Conservation (phyloP, 2,888 invertebrate genomes). For the Tenthredo scrophulariae region DNA sequence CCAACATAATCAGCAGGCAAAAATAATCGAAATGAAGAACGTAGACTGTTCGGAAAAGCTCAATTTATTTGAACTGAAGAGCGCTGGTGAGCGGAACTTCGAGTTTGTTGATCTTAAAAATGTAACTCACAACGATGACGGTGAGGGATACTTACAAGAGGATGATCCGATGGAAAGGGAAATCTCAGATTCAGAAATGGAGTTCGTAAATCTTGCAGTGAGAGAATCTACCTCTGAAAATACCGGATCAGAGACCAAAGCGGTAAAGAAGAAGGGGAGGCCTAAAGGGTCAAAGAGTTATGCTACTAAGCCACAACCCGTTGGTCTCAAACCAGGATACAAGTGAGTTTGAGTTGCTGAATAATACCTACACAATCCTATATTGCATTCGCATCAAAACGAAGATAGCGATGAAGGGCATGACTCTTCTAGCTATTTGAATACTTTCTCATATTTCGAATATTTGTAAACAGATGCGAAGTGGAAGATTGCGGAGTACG, state of each 20-base stretch:
- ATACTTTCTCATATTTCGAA: neutral
- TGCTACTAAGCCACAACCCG: conserved; percentile 46
- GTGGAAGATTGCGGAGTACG: conserved; percentile 81
- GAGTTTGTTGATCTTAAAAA: conserved; percentile 47
- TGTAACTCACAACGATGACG: conserved; percentile 1
- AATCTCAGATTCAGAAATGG: conserved; percentile 34
- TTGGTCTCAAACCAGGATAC: conserved; percentile 58
- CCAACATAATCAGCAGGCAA: neutral
- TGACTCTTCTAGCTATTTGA: neutral
- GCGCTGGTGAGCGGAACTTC: neutral
- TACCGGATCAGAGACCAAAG: conserved; percentile 17
- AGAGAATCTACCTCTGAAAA: conserved; percentile 53
- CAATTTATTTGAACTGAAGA: conserved; percentile 16
- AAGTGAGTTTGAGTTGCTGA: conserved; percentile 51
- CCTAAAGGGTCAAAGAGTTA: conserved; percentile 60
- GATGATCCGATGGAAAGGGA: conserved; percentile 34
- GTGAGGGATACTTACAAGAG: conserved; percentile 43
- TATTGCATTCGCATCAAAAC: neutral
- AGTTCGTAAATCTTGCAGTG: neutral
- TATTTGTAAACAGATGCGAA: conserved; percentile 77
- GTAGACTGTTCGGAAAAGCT: neutral
- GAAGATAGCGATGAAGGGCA: neutral
- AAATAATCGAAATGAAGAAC: conserved; percentile 7
- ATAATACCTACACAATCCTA: neutral
- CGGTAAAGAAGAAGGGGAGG: conserved; percentile 57